Conservation (phyloP, 2,797 vertebrate genomes). For the Melanotaenia parkinsoni region DNA sequence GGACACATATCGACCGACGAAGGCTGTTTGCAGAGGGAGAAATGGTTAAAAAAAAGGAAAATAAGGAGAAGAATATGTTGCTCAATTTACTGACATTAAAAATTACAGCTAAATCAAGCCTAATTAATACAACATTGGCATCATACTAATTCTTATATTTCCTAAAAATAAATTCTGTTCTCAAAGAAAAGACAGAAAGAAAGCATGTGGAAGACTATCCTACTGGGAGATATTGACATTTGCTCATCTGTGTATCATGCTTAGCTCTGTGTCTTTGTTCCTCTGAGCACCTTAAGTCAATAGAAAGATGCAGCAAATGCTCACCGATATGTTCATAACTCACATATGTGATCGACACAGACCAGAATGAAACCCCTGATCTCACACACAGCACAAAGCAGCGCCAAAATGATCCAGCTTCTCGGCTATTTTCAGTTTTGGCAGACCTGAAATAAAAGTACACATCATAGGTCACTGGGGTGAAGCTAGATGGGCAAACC, state of each 20-base stretch:
- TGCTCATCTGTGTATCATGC: not conserved
- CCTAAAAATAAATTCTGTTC: not conserved
- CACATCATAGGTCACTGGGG: constrained; percentile 43
- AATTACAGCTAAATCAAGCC: not conserved
- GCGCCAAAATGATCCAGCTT: constrained; percentile 15
- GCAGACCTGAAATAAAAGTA: constrained; percentile 66
- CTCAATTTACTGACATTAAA: constrained; percentile 4
- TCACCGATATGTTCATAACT: constrained; percentile 57
- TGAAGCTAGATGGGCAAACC: constrained; percentile 18
- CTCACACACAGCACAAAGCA: constrained; percentile 3
- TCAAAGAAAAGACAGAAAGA: not conserved
- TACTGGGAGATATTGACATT: not conserved
- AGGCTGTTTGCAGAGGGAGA: constrained; percentile 7
- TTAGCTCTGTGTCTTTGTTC: constrained; percentile 17
- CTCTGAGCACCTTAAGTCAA: constrained; percentile 27
- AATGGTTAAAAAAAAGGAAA: constrained; percentile 1
- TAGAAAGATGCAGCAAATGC: constrained; percentile 35
- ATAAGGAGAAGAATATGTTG: not conserved
- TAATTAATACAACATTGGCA: not conserved
- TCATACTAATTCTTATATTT: constrained; percentile 1
- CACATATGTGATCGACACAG: constrained; percentile 31
- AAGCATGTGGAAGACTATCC: not conserved
- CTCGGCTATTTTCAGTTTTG: constrained; percentile 14
- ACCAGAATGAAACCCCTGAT: constrained; percentile 50
- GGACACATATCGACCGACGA: constrained; percentile 30